phyloP scores from a whole-genome alignment of 2,797 vertebrate genomes.

The Tokudaia tokunoshimensis region DNA sequence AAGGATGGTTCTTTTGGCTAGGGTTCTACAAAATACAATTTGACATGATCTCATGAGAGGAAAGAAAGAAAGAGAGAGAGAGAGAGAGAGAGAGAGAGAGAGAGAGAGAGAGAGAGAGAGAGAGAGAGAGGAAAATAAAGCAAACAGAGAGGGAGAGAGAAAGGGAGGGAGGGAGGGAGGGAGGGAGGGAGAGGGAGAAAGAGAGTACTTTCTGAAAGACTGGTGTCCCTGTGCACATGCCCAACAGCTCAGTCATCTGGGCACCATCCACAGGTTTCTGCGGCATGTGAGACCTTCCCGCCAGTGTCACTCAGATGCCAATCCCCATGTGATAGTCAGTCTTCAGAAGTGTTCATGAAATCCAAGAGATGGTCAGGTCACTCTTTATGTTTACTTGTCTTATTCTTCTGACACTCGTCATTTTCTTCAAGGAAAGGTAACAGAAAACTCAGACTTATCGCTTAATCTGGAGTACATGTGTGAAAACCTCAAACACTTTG shows the following conservation, averaged over 20 bases:
- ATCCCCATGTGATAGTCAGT: not conserved
- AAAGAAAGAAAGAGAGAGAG: not conserved
- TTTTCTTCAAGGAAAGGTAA: conserved; percentile 67
- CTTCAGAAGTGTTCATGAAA: conserved; percentile 11
- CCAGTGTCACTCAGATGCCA: conserved; percentile 40
- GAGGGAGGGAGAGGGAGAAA: no score
- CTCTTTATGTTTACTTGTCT: conserved; percentile 46
- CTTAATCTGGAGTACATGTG: conserved; percentile 64
- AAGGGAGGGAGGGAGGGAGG: no score
- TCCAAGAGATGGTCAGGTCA: not conserved
- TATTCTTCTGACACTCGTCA: conserved; percentile 67
- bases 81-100: no score
- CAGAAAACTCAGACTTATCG: conserved; percentile 68
- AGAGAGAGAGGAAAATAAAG: no score
- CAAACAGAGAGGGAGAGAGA: no score
- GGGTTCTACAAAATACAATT: conserved; percentile 60
- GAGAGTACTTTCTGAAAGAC: conserved; percentile 62
- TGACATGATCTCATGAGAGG: conserved; percentile 72
- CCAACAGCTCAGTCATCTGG: conserved; percentile 1
- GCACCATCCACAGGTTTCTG: not conserved
- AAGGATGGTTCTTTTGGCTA: conserved; percentile 66
- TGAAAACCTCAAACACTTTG: conserved; percentile 63
- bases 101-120: not conserved
- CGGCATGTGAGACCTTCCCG: conserved; percentile 5
- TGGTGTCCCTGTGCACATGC: conserved; percentile 51